Base-by-base conservation (phyloP, 2,113 vertebrate species). In the Tachuris rubrigastra region DNA sequence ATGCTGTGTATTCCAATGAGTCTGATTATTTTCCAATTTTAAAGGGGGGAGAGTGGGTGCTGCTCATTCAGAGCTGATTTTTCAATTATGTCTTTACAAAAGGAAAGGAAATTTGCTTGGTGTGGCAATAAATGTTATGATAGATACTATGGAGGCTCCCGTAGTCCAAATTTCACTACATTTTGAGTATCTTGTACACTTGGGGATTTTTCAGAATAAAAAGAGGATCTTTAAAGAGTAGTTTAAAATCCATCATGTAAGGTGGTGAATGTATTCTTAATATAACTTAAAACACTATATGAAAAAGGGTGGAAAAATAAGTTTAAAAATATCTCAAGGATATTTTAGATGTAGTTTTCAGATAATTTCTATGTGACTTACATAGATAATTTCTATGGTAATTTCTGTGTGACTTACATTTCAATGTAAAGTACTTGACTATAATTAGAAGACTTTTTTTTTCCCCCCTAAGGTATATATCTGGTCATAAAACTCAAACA, bases 11-110 rank as follows among this genome's bases (percentile, higher is more conserved):
- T 73, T 67, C 52, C 56, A 39, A 6, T 63, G 15, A 2, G 2
- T 56, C 52, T 84, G 39, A 81, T 50, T 41, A 33, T 50, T 89
- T 94, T 69, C 30, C 6, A 6, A 23, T 63, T 80, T 6, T 20
- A 20, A 30, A 42, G 42, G 5, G 2, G 9, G 4, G 19, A 9
- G 16, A 12, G 2, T 8, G 7, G 4, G 7, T 17, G 20, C 28
- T 15, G 8, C 49, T 89, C 12, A 21, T 13, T 5, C 19, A 55
- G 42, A 67, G 33, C 16, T 81, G 44, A 7, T 89, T 90, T 95
- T 84, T 12, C 30, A 52, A 5, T 72, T 37, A 37, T 4, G 7
- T 12, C 28, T 81, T 81, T 20, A 71, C 22, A 44, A 68, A 33
- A 23, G 7, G n/a, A 62, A 80, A 66, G 23, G 14, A 42, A 72